Evolutionary conservation across 2,113 vertebrate species (phyloP), one percentile per base, ranked within the genome.

Genomic region (Leucosticte australis): DNA sequence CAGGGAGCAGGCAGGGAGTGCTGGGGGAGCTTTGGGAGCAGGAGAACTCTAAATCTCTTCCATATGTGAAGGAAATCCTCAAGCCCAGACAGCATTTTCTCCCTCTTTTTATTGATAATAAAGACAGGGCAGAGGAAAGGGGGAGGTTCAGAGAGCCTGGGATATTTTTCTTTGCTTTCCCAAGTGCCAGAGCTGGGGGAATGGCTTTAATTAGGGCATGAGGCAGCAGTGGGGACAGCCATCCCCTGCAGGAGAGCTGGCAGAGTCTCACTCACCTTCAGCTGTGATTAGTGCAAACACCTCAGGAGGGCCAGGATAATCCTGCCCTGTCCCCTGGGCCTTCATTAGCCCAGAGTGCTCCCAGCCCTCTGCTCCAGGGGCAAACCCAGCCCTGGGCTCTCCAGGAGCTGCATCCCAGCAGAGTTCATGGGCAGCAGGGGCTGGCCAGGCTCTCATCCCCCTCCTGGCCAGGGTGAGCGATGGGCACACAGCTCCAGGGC

Each of bases 51-150:
- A 97, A 95, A 97, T 95, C 80, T 89, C 76, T 95, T 97, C 97
- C 96, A 96, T 79, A 95, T 97, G 97, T 15, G 88, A 95, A 97
- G 97, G 97, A 97, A 97, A 97, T 93, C 96, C 97, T 96, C 88
- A 28, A 83, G 83, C 73, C 94, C 93, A 93, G 94, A 76, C 95
- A 52, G 94, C 53, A 22, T 96, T 97, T 96, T 94, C 92, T 94
- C 86, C 64, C 87, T 55, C 68, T 87, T 94, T 96, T 96, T 96
- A 94, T 87, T 90, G 96, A 96, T 94, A 95, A 86, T 87, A 94
- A 96, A 92, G 90, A 93, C 88, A 93, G 86, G 64, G 75, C 50
- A 63, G 69, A 86, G 74, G 71, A 41, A 84, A 92, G 74, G 83
- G 87, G 89, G 64, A 79, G 71, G 79, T 44, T 94, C 11, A 3